Base-by-base conservation (phyloP, 2,888 invertebrate genomes). In the Ferrisia virgata region DNA sequence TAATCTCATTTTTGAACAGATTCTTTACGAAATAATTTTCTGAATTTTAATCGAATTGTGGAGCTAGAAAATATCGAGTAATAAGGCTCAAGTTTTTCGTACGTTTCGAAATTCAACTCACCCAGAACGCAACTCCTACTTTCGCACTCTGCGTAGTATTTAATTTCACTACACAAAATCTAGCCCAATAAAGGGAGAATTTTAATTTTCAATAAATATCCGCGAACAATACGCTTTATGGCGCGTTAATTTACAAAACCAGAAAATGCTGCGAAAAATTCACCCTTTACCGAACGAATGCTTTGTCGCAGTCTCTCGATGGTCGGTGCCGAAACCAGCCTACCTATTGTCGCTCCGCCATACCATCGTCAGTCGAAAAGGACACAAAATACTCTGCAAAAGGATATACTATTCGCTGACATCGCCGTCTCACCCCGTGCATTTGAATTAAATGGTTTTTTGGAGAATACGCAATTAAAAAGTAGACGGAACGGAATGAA, bases 171-270 rank as follows among this genome's bases (percentile, higher is more conserved):
- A n/a, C n/a, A n/a, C n/a, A n/a, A n/a, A n/a, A n/a, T n/a, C n/a
- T n/a, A n/a, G 36, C 5, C 36, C 36, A 36, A 22, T 28, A 64
- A 64, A 64, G 28, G 15, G 28, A 28, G 58, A 25, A 28, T 28
- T 64, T 64, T 64, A 64, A 64, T 64, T 64, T 64, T 64, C 64
- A 5, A 64, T 64, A 64, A 64, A 28, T 28, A 28, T 15, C 64
- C 28, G 28, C 64, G 64, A 64, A 64, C 64, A 64, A 64, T 64
- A 64, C 64, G 31, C 28, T 64, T 64, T 64, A 64, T 64, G 64
- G 64, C 4, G 64, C 64, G 64, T 64, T 64, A 64, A 64, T 64
- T 64, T 28, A 31, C 64, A 28, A 64, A 64, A 64, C 64, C 64
- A 64, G 64, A 64, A 64, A 64, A 22, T 53, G 53, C 22, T n/a